Evolutionary conservation across 2,113 vertebrate genomes (phyloP).

Genomic region (Nothobranchius furzeri): DNA sequence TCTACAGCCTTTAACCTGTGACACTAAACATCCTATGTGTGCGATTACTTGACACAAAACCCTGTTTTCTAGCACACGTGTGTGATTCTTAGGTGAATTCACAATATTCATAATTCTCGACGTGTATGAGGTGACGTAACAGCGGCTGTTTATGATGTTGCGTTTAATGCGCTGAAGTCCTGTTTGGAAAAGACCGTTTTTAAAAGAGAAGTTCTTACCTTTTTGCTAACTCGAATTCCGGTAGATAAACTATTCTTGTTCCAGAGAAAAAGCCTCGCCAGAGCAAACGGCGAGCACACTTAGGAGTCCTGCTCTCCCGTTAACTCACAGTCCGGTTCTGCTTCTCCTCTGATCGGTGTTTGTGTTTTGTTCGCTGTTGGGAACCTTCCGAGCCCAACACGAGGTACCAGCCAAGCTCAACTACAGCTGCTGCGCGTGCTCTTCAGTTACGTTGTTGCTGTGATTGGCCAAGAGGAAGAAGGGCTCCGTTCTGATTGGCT

Average conservation of each 20-base stretch:
- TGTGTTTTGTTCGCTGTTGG: constrained; percentile 15
- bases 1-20: neutral
- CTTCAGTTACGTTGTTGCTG: rapidly evolving
- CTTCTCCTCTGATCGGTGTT: neutral
- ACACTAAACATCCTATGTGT: neutral
- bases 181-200: too few species aligned
- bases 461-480: constrained; percentile 32
- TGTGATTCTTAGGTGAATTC: neutral
- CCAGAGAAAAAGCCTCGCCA: too few species aligned
- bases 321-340: neutral
- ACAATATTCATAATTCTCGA: neutral
- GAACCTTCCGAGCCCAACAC: constrained; percentile 28
- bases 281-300: neutral
- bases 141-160: too few species aligned
- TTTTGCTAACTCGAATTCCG: neutral
- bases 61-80: neutral
- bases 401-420: constrained; percentile 11
- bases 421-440: constrained; percentile 68
- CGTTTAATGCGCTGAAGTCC: too few species aligned
- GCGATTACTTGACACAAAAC: neutral
- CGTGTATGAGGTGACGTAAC: too few species aligned
- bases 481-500: constrained; percentile 35
- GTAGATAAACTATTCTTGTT: too few species aligned
- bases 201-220: neutral
- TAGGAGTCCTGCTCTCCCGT: neutral